A percentile compares a stretch with the other conserved stretches of the same genome.
These are phyloP conservation scores for Rhabdophis nuchalis DNA, from an alignment of 2,797 vertebrate species.

Conservation along the genomic window DNA sequence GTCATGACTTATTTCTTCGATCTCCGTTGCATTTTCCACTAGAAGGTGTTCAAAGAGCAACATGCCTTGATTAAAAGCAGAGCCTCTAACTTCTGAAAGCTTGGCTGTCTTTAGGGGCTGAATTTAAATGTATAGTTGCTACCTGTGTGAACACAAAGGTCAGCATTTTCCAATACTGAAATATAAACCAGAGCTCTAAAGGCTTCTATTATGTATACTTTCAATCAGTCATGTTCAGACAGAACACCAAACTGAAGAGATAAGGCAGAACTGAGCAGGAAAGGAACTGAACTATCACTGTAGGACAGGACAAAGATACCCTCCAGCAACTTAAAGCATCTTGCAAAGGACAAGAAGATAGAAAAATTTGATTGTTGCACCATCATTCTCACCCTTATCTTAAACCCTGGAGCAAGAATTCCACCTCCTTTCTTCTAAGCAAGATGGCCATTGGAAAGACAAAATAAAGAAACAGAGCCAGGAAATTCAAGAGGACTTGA, in stretches of 20 bases:
- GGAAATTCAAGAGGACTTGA: too few species aligned
- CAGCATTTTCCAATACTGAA: constrained; percentile 1
- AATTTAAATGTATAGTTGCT: neutral
- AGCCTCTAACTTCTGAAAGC: neutral
- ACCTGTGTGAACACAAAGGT: neutral
- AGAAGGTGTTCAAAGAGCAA: neutral
- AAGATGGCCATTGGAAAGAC: neutral
- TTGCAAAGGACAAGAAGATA: constrained; percentile 1
- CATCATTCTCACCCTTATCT: constrained; percentile 18
- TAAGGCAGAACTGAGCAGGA: neutral
- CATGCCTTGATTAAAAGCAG: neutral
- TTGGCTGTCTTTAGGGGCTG: neutral
- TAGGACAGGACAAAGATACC: constrained; percentile 11
- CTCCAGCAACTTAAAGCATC: constrained; percentile 3
- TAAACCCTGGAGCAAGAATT: constrained; percentile 6
- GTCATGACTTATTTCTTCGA: neutral
- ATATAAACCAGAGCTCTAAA: neutral
- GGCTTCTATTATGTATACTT: constrained; percentile 9
- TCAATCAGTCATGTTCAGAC: constrained; percentile 16
- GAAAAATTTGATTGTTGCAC: neutral
- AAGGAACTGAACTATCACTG: constrained; percentile 1
- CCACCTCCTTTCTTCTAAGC: neutral
- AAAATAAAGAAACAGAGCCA: neutral
- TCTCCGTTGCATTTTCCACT: neutral
- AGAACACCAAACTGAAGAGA: neutral